These are phyloP conservation scores for Panonychus citri DNA, from an alignment of 1,140 invertebrate species.

Conservation along the genomic window DNA sequence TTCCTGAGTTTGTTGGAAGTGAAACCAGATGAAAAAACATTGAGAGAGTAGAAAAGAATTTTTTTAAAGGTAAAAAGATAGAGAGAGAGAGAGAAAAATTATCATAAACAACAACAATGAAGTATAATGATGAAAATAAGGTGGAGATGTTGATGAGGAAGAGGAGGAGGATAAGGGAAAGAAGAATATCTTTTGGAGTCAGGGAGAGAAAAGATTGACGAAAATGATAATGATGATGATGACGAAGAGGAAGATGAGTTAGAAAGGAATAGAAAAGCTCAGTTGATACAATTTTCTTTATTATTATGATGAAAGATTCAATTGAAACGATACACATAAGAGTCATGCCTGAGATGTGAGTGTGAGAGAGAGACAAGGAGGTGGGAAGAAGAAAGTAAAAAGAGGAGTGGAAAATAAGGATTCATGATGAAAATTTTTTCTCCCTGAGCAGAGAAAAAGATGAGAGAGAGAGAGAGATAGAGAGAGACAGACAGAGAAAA, in stretches of 20 bases:
- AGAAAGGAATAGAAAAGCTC: not conserved
- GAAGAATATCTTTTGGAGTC: too few relatives aligned
- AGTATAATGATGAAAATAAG: not conserved
- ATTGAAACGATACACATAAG: too few relatives aligned
- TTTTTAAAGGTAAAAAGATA: not conserved
- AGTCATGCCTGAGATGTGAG: too few relatives aligned
- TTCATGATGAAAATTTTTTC: not conserved
- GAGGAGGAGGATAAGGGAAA: not conserved
- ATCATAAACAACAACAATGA: not conserved
- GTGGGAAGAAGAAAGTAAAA: not conserved
- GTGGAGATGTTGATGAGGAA: not conserved
- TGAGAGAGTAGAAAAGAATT: not conserved
- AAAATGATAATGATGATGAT: not conserved
- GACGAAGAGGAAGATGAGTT: not conserved
- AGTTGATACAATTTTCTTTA: too few relatives aligned
- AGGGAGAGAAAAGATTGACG: not conserved
- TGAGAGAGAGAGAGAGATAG: not conserved
- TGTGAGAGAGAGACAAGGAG: not conserved
- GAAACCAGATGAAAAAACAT: not conserved
- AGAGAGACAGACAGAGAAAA: not conserved
- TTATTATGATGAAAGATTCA: too few relatives aligned
- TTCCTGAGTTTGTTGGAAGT: not conserved
- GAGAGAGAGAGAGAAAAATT: not conserved
- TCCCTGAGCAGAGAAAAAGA: not conserved
- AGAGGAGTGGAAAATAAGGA: not conserved